Conservation (phyloP, 2,888 invertebrate genomes). For the Caradrina clavipalpis region DNA sequence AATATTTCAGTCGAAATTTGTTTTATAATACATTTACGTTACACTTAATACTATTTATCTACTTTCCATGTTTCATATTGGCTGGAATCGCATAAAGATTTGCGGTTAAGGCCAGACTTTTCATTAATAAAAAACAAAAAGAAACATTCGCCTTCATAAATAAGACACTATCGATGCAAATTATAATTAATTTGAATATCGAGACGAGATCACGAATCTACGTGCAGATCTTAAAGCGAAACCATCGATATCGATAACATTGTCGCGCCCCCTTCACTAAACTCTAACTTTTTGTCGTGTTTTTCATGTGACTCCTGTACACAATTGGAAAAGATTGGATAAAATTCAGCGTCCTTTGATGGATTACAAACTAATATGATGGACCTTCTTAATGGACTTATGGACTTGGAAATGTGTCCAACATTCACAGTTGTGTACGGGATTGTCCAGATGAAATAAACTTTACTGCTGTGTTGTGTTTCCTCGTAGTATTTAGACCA, state of each 20-base stretch:
- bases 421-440: conserved; percentile 48
- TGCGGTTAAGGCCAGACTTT: conserved; percentile 84
- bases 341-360: conserved; percentile 50
- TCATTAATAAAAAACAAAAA: conserved; percentile 65
- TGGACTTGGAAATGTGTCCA: conserved; percentile 42
- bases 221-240: conserved; percentile 76
- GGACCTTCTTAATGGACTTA: conserved; percentile 57
- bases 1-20: conserved; percentile 89
- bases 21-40: conserved; percentile 86
- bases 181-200: conserved; percentile 72
- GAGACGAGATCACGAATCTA: conserved; percentile 73
- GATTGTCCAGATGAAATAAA: conserved; percentile 7
- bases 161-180: conserved; percentile 79
- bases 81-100: conserved; percentile 86
- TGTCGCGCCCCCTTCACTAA: conserved; percentile 71
- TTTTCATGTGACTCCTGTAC: conserved; percentile 44
- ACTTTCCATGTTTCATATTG: conserved; percentile 80
- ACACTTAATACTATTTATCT: conserved; percentile 79
- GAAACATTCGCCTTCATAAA: conserved; percentile 66
- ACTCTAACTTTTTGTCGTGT: conserved; percentile 33
- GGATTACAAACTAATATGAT: conserved; percentile 51
- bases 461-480: conserved; percentile 10
- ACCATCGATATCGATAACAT: conserved; percentile 72
- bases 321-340: conserved; percentile 47
- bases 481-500: conserved; percentile 90